Evolutionary conservation across 2,797 vertebrate species (phyloP), one percentile per base, ranked within the genome.

Genomic region (Clarias platycephalus): DNA sequence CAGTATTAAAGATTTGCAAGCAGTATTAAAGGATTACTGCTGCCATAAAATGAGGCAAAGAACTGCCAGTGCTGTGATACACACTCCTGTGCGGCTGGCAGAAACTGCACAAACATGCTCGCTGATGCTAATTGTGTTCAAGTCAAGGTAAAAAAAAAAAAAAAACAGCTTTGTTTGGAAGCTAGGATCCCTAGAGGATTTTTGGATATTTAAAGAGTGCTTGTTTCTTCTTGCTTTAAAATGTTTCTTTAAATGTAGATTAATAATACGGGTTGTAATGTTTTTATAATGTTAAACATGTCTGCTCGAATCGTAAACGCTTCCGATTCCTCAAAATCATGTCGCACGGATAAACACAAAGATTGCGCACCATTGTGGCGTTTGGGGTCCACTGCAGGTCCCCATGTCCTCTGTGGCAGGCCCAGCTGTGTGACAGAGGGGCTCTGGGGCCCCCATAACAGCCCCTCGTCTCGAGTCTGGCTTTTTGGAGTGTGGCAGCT

Each of bases 401-500:
- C 53, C 57, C 60, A 24, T 82, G 58, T 75, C 34, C 71, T 62
- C 80, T 67, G 44, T 83, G 86, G 81, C 74, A 79, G 86, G 75
- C 83, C 86, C 89, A 88, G 87, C 87, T 88, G 87, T 82, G 71
- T 84, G 72, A 86, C 79, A 79, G 85, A 83, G 85, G 79, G 78
- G 70, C 74, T 34, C 77, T 82, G 70, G 72, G 82, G 64, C 60
- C 82, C 82, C 74, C 75, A 16, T 84, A 80, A 66, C 44, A 58
- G 80, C 83, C 85, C 85, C 84, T 84, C 71, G 53, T 86, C 78
- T 85, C 37, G 40, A 81, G 60, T 62, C 71, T 18, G 80, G 82
- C 58, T 86, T 88, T 37, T 88, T 86, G 84, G 87, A 85, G 85
- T 74, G 20, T 72, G 72, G 86, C 89, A 90, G 89, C 91, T 90